Conservation (phyloP, 92 coral and sea anemone species). For the Parazoanthus atlanticus region DNA sequence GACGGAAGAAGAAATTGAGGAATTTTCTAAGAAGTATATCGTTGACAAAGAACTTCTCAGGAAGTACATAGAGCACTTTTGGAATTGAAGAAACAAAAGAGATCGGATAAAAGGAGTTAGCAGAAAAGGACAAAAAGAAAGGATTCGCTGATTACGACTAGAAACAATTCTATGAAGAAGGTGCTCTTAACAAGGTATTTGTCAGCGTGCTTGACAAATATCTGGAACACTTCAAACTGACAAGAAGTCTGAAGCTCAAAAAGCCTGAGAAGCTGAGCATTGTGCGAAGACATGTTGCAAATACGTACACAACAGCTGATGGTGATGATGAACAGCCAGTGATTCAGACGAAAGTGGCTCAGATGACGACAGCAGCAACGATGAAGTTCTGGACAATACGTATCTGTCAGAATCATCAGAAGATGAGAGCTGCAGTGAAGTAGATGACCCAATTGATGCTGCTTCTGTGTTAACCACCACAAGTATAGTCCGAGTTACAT, state of each 20-base stretch:
- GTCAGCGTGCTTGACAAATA: slow-evolving; percentile 35
- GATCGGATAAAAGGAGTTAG: slow-evolving; percentile 17
- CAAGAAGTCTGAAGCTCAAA: neutral
- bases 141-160: slow-evolving; percentile 31
- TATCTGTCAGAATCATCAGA: too few relatives aligned
- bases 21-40: slow-evolving; percentile 29
- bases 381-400: too few relatives aligned
- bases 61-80: slow-evolving; percentile 44
- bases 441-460: too few relatives aligned
- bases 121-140: slow-evolving; percentile 27
- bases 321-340: too few relatives aligned
- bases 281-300: slow-evolving; percentile 27
- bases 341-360: too few relatives aligned
- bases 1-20: slow-evolving; percentile 35
- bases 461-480: too few relatives aligned
- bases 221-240: slow-evolving; percentile 19
- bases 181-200: neutral
- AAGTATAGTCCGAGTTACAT: too few relatives aligned
- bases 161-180: slow-evolving; percentile 20
- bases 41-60: slow-evolving; percentile 18
- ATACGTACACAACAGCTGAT: too few relatives aligned
- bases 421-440: too few relatives aligned
- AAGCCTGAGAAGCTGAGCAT: slow-evolving; percentile 26
- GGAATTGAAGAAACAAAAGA: slow-evolving; percentile 34
- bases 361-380: too few relatives aligned